phyloP scores from a whole-genome alignment of 2,888 invertebrate genomes.

The Cyrtodaria siliqua region DNA sequence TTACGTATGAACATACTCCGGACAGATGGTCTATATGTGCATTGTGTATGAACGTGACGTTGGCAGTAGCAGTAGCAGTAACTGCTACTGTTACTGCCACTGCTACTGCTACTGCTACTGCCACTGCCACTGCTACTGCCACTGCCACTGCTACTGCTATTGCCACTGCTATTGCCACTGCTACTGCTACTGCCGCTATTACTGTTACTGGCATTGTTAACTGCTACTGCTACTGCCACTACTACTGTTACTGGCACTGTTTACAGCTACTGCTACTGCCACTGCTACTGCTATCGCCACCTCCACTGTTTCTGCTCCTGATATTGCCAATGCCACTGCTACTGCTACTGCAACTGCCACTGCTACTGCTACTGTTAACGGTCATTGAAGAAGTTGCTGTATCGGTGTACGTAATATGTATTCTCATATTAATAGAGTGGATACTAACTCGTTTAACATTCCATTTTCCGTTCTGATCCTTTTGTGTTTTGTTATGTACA shows the following conservation, averaged over 20 bases:
- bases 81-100: not conserved
- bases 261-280: not conserved
- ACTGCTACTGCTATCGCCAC: not conserved
- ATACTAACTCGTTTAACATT: too few relatives aligned
- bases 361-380: not conserved
- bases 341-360: not conserved
- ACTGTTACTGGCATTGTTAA: not conserved
- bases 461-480: too few relatives aligned
- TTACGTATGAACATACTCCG: too few relatives aligned
- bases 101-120: not conserved
- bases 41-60: too few relatives aligned
- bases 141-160: not conserved
- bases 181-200: not conserved
- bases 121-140: not conserved
- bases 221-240: not conserved
- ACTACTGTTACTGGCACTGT: not conserved
- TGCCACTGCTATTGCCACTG: not conserved
- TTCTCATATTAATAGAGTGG: too few relatives aligned
- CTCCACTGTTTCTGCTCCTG: not conserved
- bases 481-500: too few relatives aligned
- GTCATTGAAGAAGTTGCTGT: too few relatives aligned
- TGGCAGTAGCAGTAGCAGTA: too few relatives aligned
- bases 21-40: too few relatives aligned
- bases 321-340: not conserved
- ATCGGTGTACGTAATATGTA: too few relatives aligned